Percentiles rank a stretch among this genome's conserved stretches.
Evolutionary conservation across 2,888 invertebrate genomes (phyloP).

Genomic region (Cinara cedri): DNA sequence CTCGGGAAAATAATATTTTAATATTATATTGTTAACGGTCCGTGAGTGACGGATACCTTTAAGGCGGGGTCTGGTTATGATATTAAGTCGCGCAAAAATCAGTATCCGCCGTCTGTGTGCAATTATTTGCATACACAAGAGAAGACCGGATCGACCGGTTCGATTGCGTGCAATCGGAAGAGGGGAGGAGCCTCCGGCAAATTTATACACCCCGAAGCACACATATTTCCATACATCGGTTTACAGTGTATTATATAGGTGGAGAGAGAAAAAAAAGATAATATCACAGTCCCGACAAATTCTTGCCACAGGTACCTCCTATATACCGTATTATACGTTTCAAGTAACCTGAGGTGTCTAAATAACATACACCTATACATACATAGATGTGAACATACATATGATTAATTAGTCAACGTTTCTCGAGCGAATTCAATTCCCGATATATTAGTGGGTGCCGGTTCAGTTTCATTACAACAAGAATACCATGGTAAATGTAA

Average conservation of each 20-base stretch:
- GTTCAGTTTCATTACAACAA: too few relatives aligned
- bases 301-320: background rate
- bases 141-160: slow-evolving; percentile 53
- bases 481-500: too few relatives aligned
- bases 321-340: too few relatives aligned
- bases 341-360: too few relatives aligned
- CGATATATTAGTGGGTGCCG: too few relatives aligned
- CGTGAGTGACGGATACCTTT: slow-evolving; percentile 28
- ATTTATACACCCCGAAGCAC: slow-evolving; percentile 38
- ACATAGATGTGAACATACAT: too few relatives aligned
- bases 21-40: slow-evolving; percentile 18
- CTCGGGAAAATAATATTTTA: background rate
- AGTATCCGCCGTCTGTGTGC: slow-evolving; percentile 15
- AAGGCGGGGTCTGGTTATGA: slow-evolving; percentile 39
- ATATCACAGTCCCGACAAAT: slow-evolving; percentile 30
- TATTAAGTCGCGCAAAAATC: slow-evolving; percentile 35
- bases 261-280: slow-evolving; percentile 20
- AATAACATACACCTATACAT: too few relatives aligned
- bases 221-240: slow-evolving; percentile 6
- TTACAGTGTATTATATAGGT: background rate
- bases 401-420: too few relatives aligned
- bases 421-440: too few relatives aligned
- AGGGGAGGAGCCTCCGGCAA: background rate
- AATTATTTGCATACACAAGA: slow-evolving; percentile 33
- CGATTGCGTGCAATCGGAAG: slow-evolving; percentile 2